These are phyloP conservation scores for Daboia siamensis DNA, from an alignment of 2,113 vertebrate genomes.

Conservation along the genomic window DNA sequence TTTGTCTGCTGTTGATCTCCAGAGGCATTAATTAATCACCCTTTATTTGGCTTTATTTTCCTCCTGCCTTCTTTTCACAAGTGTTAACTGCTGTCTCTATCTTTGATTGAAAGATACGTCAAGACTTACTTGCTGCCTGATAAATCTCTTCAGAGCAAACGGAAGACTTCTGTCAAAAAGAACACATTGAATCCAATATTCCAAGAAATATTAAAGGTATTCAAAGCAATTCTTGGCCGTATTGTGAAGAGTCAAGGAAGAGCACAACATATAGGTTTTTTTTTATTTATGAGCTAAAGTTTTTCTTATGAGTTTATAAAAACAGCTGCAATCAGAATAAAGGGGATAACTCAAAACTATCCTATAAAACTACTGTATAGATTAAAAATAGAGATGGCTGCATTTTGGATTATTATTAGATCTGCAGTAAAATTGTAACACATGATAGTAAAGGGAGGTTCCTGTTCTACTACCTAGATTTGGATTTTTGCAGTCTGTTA, in stretches of 20 bases:
- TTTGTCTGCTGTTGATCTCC: background rate
- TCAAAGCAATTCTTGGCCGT: background rate
- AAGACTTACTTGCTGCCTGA: slow-evolving; percentile 85
- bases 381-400: background rate
- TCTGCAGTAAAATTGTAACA: background rate
- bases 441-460: background rate
- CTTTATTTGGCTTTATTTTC: background rate
- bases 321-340: background rate
- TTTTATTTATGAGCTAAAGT: background rate
- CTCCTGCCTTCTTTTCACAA: background rate
- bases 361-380: background rate
- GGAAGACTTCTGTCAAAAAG: slow-evolving; percentile 83
- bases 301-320: accelerated
- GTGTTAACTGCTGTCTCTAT: background rate
- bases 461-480: background rate
- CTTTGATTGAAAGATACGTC: slow-evolving; percentile 75
- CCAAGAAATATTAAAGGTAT: slow-evolving; percentile 85
- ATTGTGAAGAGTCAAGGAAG: background rate
- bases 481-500: background rate
- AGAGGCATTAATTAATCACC: background rate
- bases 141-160: slow-evolving; percentile 74
- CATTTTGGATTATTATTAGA: background rate
- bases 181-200: slow-evolving; percentile 81
- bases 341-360: background rate
- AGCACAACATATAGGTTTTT: background rate